Conservation (phyloP, 2,113 vertebrate genomes). For the Trochalopteron elliotii region DNA sequence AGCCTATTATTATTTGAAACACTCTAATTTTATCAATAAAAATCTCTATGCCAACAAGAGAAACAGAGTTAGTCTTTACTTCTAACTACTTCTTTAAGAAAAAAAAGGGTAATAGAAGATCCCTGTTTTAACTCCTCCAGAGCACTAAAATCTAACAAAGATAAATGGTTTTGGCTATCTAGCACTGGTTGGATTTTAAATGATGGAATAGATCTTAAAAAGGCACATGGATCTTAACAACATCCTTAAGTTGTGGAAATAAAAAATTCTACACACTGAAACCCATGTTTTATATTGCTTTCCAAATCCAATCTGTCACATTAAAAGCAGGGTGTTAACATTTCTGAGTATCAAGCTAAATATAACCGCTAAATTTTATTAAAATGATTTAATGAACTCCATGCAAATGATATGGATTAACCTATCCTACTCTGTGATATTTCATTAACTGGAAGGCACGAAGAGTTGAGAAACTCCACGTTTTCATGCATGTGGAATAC, state of each 20-base stretch:
- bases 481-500: not conserved
- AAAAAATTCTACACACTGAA: not conserved
- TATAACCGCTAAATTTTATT: not conserved
- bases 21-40: not conserved
- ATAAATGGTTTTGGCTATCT: not conserved
- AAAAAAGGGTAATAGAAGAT: not conserved
- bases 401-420: not conserved
- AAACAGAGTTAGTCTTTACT: not conserved
- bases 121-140: not conserved
- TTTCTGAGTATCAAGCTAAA: not conserved
- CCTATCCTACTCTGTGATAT: not conserved
- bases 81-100: not conserved
- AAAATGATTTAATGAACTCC: not conserved
- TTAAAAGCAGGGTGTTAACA: slow-evolving; percentile 29
- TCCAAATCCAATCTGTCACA: slow-evolving; percentile 12
- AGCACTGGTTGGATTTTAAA: not conserved
- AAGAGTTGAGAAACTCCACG: not conserved
- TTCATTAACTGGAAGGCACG: not conserved
- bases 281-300: not conserved
- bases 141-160: not conserved
- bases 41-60: not conserved
- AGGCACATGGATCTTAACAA: slow-evolving; percentile 4
- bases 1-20: not conserved
- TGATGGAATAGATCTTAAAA: slow-evolving; percentile 1
- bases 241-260: not conserved